These are phyloP conservation scores for Apantesis nais DNA, from an alignment of 2,888 invertebrate genomes.

Conservation along the genomic window DNA sequence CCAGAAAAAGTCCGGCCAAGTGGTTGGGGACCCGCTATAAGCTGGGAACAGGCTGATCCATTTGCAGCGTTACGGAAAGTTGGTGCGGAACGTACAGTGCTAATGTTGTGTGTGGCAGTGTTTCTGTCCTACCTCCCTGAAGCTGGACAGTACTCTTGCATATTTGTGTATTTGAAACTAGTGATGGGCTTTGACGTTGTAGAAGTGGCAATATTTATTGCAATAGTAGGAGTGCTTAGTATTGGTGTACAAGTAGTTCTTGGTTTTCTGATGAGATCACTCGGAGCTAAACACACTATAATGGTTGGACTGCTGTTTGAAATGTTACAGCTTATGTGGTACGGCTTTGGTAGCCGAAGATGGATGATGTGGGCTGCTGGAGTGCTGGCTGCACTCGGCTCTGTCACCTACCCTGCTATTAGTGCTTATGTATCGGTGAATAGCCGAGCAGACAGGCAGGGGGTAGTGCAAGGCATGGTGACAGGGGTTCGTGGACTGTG, in stretches of 20 bases:
- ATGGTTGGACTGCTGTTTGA: conserved; percentile 98
- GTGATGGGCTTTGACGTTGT: conserved; percentile 98
- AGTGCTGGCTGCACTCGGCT: conserved; percentile 96
- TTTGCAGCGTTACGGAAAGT: conserved; percentile 96
- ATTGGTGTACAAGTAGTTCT: conserved; percentile 97
- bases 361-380: conserved; percentile 99
- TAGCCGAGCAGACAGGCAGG: conserved; percentile 99
- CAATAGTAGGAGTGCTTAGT: conserved; percentile 97
- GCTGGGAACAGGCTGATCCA: conserved; percentile 99
- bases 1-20: conserved; percentile 94
- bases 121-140: conserved; percentile 99
- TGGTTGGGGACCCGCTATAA: conserved; percentile 94
- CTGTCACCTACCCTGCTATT: conserved; percentile 99
- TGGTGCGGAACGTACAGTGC: conserved; percentile 97
- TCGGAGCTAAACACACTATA: conserved; percentile 98
- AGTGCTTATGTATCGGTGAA: conserved; percentile 99
- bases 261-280: conserved; percentile 91
- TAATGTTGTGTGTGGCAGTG: conserved; percentile 98
- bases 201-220: conserved; percentile 99
- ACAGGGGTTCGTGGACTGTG: conserved; percentile 99
- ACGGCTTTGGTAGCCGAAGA: conserved; percentile 97
- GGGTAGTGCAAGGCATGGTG: conserved; percentile 98
- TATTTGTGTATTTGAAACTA: conserved; percentile 99
- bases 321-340: conserved; percentile 98
- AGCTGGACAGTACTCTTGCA: conserved; percentile 99